Evolutionary conservation across 2,113 vertebrate genomes (phyloP), one percentile per base, ranked within the genome.

Genomic region (Cyprinodon variegatus): DNA sequence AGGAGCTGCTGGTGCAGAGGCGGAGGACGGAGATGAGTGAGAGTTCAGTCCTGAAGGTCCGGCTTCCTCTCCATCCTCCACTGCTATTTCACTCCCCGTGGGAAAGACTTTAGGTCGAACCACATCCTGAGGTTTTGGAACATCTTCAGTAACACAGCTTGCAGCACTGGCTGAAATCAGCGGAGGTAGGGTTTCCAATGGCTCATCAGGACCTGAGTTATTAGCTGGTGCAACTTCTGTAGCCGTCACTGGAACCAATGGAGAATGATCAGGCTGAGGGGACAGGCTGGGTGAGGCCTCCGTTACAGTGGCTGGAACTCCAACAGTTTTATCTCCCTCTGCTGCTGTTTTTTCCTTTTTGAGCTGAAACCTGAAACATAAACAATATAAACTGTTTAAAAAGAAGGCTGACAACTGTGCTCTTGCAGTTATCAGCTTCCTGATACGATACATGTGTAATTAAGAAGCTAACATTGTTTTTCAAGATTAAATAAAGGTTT

Each of bases 361-460:
- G 4, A 92, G 65, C 71, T 94, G 84, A 91, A 93, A 94, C 73
- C 94, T 95, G 60, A 9, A 62, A 78, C 2, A 74, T 40, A 60
- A 17, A 65, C 4, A 29, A 29, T 29, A 29, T 29, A 29, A 29
- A 29, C 29, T 29, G 29, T 29, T 29, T 29, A 29, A 29, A 29
- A 29, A 29, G 29, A 29, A 29, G 29, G 29, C 29, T 29, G 29
- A 29, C 29, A 29, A 29, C 29, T 29, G 29, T 29, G 29, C 15
- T 53, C 20, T 50, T 5, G 48, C 17, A 53, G 15, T 1, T n/a
- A 53, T 20, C 17, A 53, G 7, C 15, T 50, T 50, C 17, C 48
- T 50, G 15, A 15, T 50, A 17, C 17, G 1, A 5, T 15, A 50
- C 14, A 53, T 53, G 14, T 53, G 5, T 53, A 4, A 53, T 20